Base-by-base conservation (phyloP, 2,113 vertebrate genomes). In the Nothocercus nigrocapillus region DNA sequence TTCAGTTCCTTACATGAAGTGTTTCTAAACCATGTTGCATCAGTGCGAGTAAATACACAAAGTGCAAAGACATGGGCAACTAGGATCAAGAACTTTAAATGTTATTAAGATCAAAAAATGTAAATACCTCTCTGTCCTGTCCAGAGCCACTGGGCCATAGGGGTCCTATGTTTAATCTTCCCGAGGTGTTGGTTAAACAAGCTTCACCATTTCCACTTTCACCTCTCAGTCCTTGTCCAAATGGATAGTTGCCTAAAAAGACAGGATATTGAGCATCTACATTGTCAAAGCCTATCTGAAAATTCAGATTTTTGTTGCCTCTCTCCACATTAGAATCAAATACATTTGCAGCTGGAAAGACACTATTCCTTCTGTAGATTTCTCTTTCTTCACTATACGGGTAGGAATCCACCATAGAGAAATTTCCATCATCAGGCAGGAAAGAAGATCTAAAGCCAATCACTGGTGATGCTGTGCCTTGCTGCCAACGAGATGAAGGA, bases 71-170 rank as follows among this genome's bases (percentile, higher is more conserved):
- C 36, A 83, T 5, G 79, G 28, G 32, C 62, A 90, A 61, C 8
- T 63, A 56, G 28, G 82, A 61, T 14, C 32, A 44, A 77, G 73
- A 81, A 10, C 11, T 53, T 80, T 38, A 77, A 77, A 11, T 3
- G 40, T 4, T 64, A 5, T 59, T 34, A 68, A 68, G 17, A 28
- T 8, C 5, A 79, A 40, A 67, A 83, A 32, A 45, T 28, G 10
- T 61, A 76, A 78, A 85, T 97, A 97, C 95, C 94, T 93, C 73
- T 93, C 9, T 75, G 56, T 32, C 38, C 9, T 7, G 11, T 47
- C 36, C 90, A 82, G 44, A 73, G 47, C 24, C 66, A 14, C 40
- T 62, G 49, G 66, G 30, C 40, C 82, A 80, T 4, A 22, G 12
- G 54, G 21, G 30, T 62, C 36, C 66, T 51, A 5, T 3, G 27